phyloP scores from a whole-genome alignment of 1,140 invertebrate species.

The Euglossa dilemma region DNA sequence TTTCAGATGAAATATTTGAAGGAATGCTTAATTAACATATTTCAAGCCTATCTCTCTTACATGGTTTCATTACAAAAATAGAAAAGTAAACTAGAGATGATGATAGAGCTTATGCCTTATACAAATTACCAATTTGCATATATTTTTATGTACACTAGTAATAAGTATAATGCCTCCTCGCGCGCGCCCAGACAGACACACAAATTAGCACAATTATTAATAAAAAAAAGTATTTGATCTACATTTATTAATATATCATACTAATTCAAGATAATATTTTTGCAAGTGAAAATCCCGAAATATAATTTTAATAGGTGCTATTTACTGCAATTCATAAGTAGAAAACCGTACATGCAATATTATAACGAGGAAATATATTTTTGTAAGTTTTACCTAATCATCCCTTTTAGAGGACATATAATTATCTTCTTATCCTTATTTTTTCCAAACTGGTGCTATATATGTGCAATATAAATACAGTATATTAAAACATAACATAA shows the following conservation, averaged over 20 bases:
- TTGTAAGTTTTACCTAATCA: constrained; percentile 51
- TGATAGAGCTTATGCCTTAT: constrained; percentile 45
- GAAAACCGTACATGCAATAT: constrained; percentile 29
- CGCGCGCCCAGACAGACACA: background rate
- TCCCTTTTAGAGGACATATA: constrained; percentile 38
- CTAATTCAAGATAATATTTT: constrained; percentile 42
- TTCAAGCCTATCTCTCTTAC: constrained; percentile 27
- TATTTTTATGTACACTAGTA: constrained; percentile 29
- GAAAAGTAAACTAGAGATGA: constrained; percentile 28
- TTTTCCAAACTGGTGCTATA: constrained; percentile 56
- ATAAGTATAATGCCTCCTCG: constrained; percentile 3
- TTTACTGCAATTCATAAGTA: constrained; percentile 30
- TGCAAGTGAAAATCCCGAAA: constrained; percentile 21
- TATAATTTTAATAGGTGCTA: constrained; percentile 52
- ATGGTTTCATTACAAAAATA: constrained; percentile 4
- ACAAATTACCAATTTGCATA: constrained; percentile 45
- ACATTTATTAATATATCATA: constrained; percentile 19
- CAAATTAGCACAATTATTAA: constrained; percentile 40
- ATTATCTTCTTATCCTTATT: constrained; percentile 19
- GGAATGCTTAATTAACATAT: background rate
- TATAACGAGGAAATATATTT: constrained; percentile 57
- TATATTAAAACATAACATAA: constrained; percentile 37
- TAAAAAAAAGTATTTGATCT: constrained; percentile 7
- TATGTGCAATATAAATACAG: constrained; percentile 54
- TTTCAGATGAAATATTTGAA: constrained; percentile 32